These are phyloP conservation scores for Nesidiocoris tenuis DNA, from an alignment of 2,888 invertebrate species.

Conservation along the genomic window DNA sequence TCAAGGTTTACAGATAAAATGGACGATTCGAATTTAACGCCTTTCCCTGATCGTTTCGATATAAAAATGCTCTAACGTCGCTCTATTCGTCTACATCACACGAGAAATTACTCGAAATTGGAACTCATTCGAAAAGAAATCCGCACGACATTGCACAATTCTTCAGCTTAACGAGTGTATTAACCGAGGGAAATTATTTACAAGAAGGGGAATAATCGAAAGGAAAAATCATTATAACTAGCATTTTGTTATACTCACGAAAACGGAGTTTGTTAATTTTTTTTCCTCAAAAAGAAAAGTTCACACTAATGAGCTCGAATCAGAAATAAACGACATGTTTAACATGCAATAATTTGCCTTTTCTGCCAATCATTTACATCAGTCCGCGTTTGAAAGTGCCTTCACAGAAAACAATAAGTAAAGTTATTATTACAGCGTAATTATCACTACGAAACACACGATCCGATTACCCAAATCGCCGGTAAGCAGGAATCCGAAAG, in stretches of 20 bases:
- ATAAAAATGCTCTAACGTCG: neutral
- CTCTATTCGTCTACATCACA: neutral
- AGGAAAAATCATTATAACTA: constrained; percentile 31
- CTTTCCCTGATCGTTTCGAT: neutral
- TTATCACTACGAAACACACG: constrained; percentile 23
- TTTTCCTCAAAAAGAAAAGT: constrained; percentile 44
- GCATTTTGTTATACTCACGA: constrained; percentile 46
- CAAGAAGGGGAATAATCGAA: neutral
- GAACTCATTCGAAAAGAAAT: neutral
- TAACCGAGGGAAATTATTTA: neutral
- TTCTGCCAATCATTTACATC: constrained; percentile 31
- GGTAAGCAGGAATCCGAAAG: too few species aligned
- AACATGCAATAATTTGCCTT: constrained; percentile 49
- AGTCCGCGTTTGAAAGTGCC: constrained; percentile 42
- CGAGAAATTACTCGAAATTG: neutral
- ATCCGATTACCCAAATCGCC: too few species aligned
- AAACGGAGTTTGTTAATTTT: constrained; percentile 47
- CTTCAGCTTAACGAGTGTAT: neutral
- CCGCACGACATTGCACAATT: neutral
- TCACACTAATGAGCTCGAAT: constrained; percentile 50
- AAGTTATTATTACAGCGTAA: constrained; percentile 12
- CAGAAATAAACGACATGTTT: constrained; percentile 50
- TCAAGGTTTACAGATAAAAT: neutral
- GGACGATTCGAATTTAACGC: neutral
- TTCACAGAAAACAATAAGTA: constrained; percentile 47